Percentiles rank a stretch among this genome's conserved stretches.
Evolutionary conservation across 2,888 invertebrate species (phyloP).

Genomic region (Rhorus exstirpatorius): DNA sequence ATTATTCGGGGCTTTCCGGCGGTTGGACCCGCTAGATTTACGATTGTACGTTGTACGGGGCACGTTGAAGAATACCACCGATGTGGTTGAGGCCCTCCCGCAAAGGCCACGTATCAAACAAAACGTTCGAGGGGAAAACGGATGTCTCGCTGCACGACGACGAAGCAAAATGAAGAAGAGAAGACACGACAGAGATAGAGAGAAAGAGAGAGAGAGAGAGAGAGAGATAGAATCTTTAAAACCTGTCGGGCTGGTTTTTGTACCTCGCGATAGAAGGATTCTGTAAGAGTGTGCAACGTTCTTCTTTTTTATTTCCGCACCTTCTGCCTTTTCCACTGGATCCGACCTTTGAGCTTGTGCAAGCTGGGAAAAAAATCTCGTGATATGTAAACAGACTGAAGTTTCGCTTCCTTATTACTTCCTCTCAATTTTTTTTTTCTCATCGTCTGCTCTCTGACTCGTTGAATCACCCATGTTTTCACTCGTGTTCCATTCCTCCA

Average conservation of each 20-base stretch:
- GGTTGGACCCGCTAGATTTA: constrained; percentile 37
- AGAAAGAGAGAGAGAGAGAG: constrained; percentile 4
- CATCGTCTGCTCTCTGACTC: not conserved
- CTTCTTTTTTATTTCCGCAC: constrained; percentile 11
- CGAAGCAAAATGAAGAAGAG: constrained; percentile 44
- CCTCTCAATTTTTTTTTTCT: constrained; percentile 2
- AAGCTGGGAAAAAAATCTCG: constrained; percentile 5
- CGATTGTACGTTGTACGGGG: constrained; percentile 12
- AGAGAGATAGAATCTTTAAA: constrained; percentile 74
- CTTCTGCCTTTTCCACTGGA: constrained; percentile 39
- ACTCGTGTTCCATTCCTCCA: constrained; percentile 25
- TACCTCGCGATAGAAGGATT: constrained; percentile 47
- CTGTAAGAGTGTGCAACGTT: constrained; percentile 34
- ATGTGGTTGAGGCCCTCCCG: constrained; percentile 44
- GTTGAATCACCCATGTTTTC: not conserved
- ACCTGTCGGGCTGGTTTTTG: constrained; percentile 78
- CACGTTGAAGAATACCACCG: constrained; percentile 28
- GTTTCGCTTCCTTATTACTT: constrained; percentile 7
- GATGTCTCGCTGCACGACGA: constrained; percentile 33
- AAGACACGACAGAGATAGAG: too few species aligned
- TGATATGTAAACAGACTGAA: not conserved
- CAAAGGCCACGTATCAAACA: constrained; percentile 58
- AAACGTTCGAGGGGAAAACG: constrained; percentile 35
- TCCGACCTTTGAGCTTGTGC: constrained; percentile 11
- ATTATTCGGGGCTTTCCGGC: not conserved